Conservation (phyloP, 2,888 invertebrate species). For the Chalcis sispes region DNA sequence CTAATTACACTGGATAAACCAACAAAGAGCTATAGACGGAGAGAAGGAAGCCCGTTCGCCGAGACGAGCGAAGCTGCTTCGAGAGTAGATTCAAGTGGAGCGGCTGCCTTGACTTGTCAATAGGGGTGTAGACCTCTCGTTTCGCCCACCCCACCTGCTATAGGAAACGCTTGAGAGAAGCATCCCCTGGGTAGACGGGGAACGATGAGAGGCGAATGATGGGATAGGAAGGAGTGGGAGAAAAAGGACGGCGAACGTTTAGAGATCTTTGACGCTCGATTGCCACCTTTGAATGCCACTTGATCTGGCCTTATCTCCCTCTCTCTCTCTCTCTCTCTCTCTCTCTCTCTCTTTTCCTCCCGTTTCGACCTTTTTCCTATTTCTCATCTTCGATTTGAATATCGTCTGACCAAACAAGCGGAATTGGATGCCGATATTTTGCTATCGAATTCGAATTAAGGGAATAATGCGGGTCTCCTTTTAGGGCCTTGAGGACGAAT, state of each 20-base stretch:
- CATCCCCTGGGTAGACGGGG: background rate
- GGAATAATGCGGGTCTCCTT: background rate
- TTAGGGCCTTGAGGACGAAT: background rate
- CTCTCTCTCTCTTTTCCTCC: background rate
- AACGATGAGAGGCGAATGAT: too few species aligned
- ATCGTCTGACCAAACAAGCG: constrained; percentile 30
- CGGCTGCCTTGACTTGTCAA: constrained; percentile 58
- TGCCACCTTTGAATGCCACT: constrained; percentile 64
- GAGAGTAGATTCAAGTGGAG: constrained; percentile 49
- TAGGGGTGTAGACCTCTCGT: constrained; percentile 54
- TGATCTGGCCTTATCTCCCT: constrained; percentile 47
- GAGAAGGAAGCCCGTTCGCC: constrained; percentile 7
- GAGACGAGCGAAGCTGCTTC: background rate
- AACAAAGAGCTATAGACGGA: constrained; percentile 12
- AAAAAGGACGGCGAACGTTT: constrained; percentile 61
- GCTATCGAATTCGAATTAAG: constrained; percentile 2
- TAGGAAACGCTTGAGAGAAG: constrained; percentile 5
- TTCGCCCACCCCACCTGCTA: constrained; percentile 15
- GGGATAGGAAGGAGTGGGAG: constrained; percentile 47
- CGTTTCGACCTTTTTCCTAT: background rate
- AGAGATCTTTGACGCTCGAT: constrained; percentile 69
- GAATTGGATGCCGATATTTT: constrained; percentile 39
- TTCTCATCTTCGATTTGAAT: constrained; percentile 41
- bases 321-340: background rate
- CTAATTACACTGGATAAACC: constrained; percentile 39